phyloP scores from a whole-genome alignment of 37 sponge, comb jelly and placozoan genomes.

The Agelas oroides region DNA sequence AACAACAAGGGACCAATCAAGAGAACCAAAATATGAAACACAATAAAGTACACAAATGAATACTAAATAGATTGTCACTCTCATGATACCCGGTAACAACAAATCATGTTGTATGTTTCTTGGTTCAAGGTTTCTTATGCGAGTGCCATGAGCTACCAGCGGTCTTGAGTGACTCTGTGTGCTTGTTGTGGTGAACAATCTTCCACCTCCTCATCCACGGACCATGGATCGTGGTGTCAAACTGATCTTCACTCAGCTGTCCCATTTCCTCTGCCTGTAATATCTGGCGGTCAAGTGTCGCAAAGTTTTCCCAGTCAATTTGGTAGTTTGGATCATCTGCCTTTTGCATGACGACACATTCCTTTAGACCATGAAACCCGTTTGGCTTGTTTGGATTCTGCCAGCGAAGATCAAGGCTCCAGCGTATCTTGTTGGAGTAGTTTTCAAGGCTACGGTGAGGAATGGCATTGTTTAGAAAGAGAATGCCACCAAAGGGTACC shows the following conservation, averaged over 20 bases:
- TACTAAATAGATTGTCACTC: no score
- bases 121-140: background rate
- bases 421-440: constrained; percentile 71
- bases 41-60: no score
- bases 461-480: constrained; percentile 79
- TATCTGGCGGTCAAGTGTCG: constrained; percentile 45
- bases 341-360: constrained; percentile 63
- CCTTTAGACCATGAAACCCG: constrained; percentile 81
- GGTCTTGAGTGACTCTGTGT: constrained; percentile 54
- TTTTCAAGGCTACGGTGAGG: constrained; percentile 88
- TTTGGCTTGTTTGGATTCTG: constrained; percentile 68
- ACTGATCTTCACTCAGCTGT: constrained; percentile 48
- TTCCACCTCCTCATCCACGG: constrained; percentile 94
- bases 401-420: constrained; percentile 93
- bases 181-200: constrained; percentile 86
- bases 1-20: no score
- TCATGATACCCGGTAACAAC: no score
- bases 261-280: constrained; percentile 34
- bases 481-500: constrained; percentile 81
- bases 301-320: constrained; percentile 79
- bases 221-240: constrained; percentile 85
- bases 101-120: no score
- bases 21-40: no score
- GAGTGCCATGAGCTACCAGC: constrained; percentile 39
- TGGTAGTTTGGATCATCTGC: constrained; percentile 57